phyloP scores from a whole-genome alignment of 2,797 vertebrate genomes.

The Myotis vivesi region DNA sequence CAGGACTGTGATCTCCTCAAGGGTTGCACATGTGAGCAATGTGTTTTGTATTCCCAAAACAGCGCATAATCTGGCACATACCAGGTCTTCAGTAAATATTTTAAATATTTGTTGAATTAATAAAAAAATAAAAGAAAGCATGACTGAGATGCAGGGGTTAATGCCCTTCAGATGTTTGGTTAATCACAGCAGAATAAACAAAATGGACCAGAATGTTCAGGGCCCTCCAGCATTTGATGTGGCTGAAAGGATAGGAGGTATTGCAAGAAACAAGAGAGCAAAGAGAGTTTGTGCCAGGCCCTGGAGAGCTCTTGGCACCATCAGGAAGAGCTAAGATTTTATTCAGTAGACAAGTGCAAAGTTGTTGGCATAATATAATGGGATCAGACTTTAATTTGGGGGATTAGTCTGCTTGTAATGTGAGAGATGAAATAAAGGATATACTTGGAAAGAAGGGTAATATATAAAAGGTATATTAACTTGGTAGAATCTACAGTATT shows the following conservation, averaged over 20 bases:
- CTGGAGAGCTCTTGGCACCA: neutral
- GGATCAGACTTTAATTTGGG: neutral
- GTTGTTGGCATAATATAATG: neutral
- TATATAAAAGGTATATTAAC: neutral
- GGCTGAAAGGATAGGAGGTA: neutral
- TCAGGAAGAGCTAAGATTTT: neutral
- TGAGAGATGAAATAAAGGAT: conserved; percentile 10
- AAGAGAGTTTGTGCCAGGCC: neutral
- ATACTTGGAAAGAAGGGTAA: neutral
- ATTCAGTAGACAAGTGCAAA: neutral
- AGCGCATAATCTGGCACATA: neutral
- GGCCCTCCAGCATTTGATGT: neutral
- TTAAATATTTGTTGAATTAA: neutral
- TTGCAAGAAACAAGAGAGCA: neutral
- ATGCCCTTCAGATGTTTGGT: neutral
- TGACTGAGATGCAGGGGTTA: neutral
- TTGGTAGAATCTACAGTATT: neutral
- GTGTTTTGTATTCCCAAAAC: neutral
- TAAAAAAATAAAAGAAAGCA: neutral
- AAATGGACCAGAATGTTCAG: neutral
- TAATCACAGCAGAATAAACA: neutral
- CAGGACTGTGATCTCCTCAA: neutral
- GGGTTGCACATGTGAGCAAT: neutral
- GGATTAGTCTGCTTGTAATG: neutral
- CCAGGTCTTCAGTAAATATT: neutral